Base-by-base conservation (phyloP, 2,888 invertebrate genomes). In the Drosophila rellima region DNA sequence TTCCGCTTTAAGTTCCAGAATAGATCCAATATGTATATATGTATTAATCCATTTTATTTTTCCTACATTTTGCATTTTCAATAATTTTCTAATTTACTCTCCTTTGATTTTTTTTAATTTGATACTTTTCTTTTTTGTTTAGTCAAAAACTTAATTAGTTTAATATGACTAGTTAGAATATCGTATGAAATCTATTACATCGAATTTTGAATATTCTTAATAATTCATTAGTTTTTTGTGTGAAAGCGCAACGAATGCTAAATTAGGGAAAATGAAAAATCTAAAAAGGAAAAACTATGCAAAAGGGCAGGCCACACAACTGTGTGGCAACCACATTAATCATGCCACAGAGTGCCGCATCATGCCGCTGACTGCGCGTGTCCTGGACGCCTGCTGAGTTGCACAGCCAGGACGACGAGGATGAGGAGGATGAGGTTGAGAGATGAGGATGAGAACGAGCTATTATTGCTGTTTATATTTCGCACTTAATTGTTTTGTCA, bases 401-500 rank as follows among this genome's bases (percentile, higher is more conserved):
- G n/a, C 29, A n/a, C 39, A 59, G 48, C 45, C 45, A 42, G 51
- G 51, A 45, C 33, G 55, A 56, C 26, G n/a, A n/a, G 26, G 11
- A 15, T 31, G 47, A 47, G 10, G 11, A 31, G 47, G 35, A 50
- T 18, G n/a, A 26, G 51, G 23, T 35, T 15, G 13, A 33, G 18
- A 18, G 31, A 18, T 29, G 45, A 35, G 37, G 20, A 18, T 42
- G 31, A 31, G 47, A 18, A 35, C 26, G 15, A 23, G 37, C 81
- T 69, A 70, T 80, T 71, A 76, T 78, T 78, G 78, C 75, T 90
- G 90, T 89, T 89, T 89, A 88, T 83, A 85, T 90, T 91, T 90
- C 87, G 83, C 88, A 90, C 91, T 91, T 90, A 91, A 90, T 91
- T 90, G 91, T 90, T 91, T 91, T 91, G 86, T 89, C 81, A 81